Conservation (phyloP, 2,797 vertebrate species). For the Sardinella longiceps region DNA sequence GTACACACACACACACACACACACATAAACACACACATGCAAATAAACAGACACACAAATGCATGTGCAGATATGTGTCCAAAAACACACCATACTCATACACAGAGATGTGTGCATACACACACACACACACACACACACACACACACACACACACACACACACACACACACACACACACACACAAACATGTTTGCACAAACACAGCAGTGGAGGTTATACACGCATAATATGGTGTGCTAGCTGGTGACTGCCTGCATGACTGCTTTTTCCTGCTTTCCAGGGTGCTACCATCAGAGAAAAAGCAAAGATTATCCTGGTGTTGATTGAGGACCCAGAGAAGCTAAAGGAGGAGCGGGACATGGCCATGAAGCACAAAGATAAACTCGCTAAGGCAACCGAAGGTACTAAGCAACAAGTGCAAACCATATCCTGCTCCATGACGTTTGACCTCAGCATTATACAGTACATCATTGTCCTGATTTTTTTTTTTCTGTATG, state of each 20-base stretch:
- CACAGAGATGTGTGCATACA: no score
- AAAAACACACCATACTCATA: background rate
- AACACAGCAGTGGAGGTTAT: no score
- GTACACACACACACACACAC: background rate
- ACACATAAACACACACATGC: background rate
- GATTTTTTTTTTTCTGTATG: no score
- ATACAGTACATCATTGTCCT: no score
- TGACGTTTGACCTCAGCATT: no score
- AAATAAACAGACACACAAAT: background rate
- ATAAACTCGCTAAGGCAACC: slow-evolving; percentile 89
- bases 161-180: no score
- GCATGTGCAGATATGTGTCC: no score
- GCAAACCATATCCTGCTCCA: background rate
- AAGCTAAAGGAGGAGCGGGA: slow-evolving; percentile 91
- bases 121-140: no score
- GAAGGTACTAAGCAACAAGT: slow-evolving; percentile 55
- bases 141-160: no score
- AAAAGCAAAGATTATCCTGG: slow-evolving; percentile 93
- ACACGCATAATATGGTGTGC: no score
- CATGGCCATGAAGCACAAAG: slow-evolving; percentile 95
- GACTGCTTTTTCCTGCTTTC: background rate
- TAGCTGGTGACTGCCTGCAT: no score
- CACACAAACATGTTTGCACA: no score
- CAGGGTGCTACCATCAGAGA: slow-evolving; percentile 92
- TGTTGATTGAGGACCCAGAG: slow-evolving; percentile 90